Base-by-base conservation (phyloP, 1,140 invertebrate species). In the Delia radicum region DNA sequence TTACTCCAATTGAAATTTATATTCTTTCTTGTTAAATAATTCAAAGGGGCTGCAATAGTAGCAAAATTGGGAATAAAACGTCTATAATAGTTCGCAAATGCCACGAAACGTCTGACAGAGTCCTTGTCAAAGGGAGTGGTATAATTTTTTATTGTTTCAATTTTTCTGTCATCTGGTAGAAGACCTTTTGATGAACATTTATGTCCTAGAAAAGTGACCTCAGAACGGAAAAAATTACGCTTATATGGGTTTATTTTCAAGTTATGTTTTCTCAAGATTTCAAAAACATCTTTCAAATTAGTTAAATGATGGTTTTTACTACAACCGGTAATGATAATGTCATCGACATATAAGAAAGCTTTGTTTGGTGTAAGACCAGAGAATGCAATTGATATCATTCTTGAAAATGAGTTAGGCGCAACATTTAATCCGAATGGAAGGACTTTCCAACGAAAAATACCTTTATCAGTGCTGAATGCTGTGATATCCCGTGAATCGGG, bases 401-500 rank as follows among this genome's bases (percentile, higher is more conserved):
- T n/a, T n/a, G n/a, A n/a, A n/a, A n/a, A n/a, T n/a, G n/a, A n/a
- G n/a, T n/a, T n/a, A n/a, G n/a, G n/a, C n/a, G n/a, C n/a, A n/a
- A n/a, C n/a, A n/a, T n/a, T n/a, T n/a, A n/a, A n/a, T n/a, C n/a
- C n/a, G n/a, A n/a, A n/a, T n/a, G n/a, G n/a, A n/a, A n/a, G n/a
- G n/a, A n/a, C n/a, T n/a, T n/a, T n/a, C n/a, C n/a, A n/a, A 26
- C 73, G 69, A 55, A 33, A 75, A 33, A 37, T 18, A 48, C 74
- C 75, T 42, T 21, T 21, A 13, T 72, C 29, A 27, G 63, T 71
- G 12, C 61, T 31, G n/a, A 75, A 67, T 6, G 74, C 62, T 48
- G 63, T 46, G 3, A 69, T 24, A 80, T 2, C 87, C 84, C 79
- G 87, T 85, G 78, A 15, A 61, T 77, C 65, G 27, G 78, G 62